phyloP scores from a whole-genome alignment of 2,797 vertebrate species.

The Poeciliopsis gracilis region DNA sequence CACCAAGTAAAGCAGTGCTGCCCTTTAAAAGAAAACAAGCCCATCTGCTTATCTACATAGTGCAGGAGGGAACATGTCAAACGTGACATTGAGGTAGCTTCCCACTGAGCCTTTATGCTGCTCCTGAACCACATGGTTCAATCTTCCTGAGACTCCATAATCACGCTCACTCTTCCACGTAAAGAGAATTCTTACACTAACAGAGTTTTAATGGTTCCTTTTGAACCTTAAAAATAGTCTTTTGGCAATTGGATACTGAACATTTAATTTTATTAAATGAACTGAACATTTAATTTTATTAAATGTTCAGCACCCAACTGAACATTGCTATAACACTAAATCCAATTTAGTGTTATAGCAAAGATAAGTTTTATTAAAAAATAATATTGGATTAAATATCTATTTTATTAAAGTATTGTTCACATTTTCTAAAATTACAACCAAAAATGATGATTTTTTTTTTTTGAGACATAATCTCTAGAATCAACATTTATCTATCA shows the following conservation, averaged over 20 bases:
- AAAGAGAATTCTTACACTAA: neutral
- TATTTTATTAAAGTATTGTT: neutral
- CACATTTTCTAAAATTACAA: neutral
- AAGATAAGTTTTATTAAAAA: neutral
- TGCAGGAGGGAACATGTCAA: neutral
- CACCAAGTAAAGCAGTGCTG: neutral
- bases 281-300: no score
- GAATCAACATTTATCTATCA: neutral
- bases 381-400: neutral
- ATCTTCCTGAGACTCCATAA: neutral
- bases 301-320: no score
- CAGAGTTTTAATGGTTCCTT: neutral
- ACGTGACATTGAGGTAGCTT: neutral
- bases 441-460: neutral
- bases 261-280: no score
- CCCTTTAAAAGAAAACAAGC: neutral
- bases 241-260: neutral
- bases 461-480: neutral
- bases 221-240: neutral
- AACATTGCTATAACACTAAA: neutral
- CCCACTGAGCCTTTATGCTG: neutral
- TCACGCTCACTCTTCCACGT: neutral
- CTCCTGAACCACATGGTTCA: slow-evolving; percentile 1
- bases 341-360: neutral
- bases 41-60: neutral